A percentile compares a stretch with the other conserved stretches of the same genome.
Evolutionary conservation across 2,888 invertebrate genomes (phyloP).

Genomic region (Dicycla oo): DNA sequence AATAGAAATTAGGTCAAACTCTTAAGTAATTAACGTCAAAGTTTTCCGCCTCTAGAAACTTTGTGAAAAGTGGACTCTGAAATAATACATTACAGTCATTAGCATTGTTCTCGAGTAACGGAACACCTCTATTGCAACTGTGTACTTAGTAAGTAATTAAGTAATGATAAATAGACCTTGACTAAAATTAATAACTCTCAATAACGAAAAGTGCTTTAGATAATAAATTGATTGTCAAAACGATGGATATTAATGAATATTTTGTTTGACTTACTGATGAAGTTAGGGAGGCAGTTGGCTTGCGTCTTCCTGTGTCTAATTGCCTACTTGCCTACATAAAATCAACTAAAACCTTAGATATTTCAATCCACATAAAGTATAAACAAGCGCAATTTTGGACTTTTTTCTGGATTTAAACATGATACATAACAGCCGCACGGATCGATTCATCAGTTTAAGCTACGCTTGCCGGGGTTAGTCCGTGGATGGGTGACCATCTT

Average conservation of each 20-base stretch:
- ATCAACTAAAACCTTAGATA: neutral
- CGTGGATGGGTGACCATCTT: too few relatives aligned
- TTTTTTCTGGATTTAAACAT: too few relatives aligned
- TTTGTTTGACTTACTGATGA: slow-evolving; percentile 31
- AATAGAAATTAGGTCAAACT: slow-evolving; percentile 24
- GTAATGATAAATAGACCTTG: slow-evolving; percentile 42
- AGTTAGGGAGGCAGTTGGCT: neutral
- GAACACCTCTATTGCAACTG: slow-evolving; percentile 19
- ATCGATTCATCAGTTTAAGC: too few relatives aligned
- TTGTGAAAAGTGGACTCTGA: slow-evolving; percentile 7
- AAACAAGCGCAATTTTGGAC: too few relatives aligned
- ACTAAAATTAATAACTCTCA: slow-evolving; percentile 35
- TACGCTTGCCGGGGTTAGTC: too few relatives aligned
- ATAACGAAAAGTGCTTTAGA: slow-evolving; percentile 42
- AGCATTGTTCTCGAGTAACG: slow-evolving; percentile 19
- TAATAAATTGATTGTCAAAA: slow-evolving; percentile 54
- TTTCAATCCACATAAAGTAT: neutral
- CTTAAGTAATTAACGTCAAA: slow-evolving; percentile 18
- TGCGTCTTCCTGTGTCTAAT: neutral
- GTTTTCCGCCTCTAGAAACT: slow-evolving; percentile 16
- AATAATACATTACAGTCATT: slow-evolving; percentile 37
- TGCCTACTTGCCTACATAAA: neutral
- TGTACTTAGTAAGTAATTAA: slow-evolving; percentile 34
- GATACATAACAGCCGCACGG: too few relatives aligned
- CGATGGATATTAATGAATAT: slow-evolving; percentile 49